Percentiles rank a stretch among this genome's conserved stretches.
These are phyloP conservation scores for Drosophila kuntzei DNA, from an alignment of 2,888 invertebrate genomes.

Conservation along the genomic window DNA sequence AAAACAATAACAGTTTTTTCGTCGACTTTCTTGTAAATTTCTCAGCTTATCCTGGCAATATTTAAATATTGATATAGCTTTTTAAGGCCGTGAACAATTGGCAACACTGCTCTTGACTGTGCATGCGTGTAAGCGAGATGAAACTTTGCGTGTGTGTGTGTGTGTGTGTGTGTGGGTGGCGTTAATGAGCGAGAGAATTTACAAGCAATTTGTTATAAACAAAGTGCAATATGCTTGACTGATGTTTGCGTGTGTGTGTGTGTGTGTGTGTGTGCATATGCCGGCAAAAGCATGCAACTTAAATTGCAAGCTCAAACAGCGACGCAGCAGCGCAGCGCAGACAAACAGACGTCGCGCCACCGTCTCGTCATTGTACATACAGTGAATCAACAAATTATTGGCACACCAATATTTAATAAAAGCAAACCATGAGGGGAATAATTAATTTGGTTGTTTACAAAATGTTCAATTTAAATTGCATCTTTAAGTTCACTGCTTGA, in stretches of 20 bases:
- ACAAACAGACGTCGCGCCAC: conserved; percentile 48
- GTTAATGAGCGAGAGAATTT: conserved; percentile 48
- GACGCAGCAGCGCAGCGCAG: conserved; percentile 13
- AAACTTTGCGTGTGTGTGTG: conserved; percentile 11
- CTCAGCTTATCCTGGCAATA: too few species aligned
- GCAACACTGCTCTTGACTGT: too few species aligned
- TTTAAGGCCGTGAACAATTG: too few species aligned
- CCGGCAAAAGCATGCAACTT: conserved; percentile 56
- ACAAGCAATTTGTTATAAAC: conserved; percentile 67
- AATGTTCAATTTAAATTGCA: too few species aligned
- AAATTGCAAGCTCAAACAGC: conserved; percentile 43
- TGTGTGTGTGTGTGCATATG: conserved; percentile 18
- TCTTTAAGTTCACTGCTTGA: not conserved
- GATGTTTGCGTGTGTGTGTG: conserved; percentile 13
- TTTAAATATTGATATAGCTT: too few species aligned
- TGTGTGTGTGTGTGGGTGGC: conserved; percentile 45
- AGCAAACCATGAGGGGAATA: too few species aligned
- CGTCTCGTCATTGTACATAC: conserved; percentile 38
- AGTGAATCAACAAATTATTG: not conserved
- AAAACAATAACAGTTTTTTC: too few species aligned
- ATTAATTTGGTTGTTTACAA: too few species aligned
- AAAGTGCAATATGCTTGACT: conserved; percentile 53
- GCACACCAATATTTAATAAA: not conserved
- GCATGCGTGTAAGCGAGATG: conserved; percentile 46
- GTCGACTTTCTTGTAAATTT: too few species aligned